These are phyloP conservation scores for Drosophila kepulauana DNA, from an alignment of 1,140 invertebrate genomes.

Conservation along the genomic window DNA sequence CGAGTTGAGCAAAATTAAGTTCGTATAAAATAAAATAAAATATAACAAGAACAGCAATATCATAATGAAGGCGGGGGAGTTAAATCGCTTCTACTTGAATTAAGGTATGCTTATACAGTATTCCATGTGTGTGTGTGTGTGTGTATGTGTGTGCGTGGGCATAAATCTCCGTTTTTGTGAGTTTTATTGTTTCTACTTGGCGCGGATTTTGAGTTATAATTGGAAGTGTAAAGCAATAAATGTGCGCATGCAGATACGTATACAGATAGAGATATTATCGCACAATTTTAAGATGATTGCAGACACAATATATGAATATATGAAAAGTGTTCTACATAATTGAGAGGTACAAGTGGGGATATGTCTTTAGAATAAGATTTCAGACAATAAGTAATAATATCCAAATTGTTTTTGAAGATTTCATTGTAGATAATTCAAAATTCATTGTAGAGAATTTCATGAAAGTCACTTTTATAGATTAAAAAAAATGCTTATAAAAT, in stretches of 20 bases:
- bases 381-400: no score
- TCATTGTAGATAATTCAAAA: no score
- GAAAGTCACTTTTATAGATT: no score
- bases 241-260: constrained; percentile 22
- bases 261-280: constrained; percentile 4
- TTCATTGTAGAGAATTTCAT: no score
- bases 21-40: constrained; percentile 82
- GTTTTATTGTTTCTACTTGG: constrained; percentile 76
- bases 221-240: constrained; percentile 81
- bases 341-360: no score
- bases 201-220: constrained; percentile 77
- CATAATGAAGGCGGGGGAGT: constrained; percentile 70
- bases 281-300: not conserved
- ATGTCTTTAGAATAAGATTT: no score
- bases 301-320: not conserved
- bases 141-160: constrained; percentile 52
- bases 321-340: no score
- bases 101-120: constrained; percentile 53
- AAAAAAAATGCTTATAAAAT: no score
- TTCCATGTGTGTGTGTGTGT: constrained; percentile 4
- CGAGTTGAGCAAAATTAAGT: constrained; percentile 76
- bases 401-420: no score
- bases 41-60: constrained; percentile 62
- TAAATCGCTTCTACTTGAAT: constrained; percentile 80
- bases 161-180: constrained; percentile 71